Evolutionary conservation across 2,888 invertebrate species (phyloP).

Genomic region (Byasa hedistus): DNA sequence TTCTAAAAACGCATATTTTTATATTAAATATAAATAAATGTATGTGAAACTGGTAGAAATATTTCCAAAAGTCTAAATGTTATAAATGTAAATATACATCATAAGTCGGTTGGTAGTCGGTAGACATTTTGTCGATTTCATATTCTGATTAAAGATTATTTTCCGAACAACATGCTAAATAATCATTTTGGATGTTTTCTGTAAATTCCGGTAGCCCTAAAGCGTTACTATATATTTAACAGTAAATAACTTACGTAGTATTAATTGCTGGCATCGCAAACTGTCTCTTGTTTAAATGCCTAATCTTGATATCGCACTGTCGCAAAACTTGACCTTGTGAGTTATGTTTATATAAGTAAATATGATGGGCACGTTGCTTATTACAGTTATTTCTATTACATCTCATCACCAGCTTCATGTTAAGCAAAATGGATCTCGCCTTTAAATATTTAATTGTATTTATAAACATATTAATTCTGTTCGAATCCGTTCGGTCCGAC

Average conservation of each 20-base stretch:
- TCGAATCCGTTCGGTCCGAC: slow-evolving; percentile 45
- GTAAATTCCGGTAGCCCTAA: too few species aligned
- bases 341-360: slow-evolving; percentile 27
- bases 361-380: background rate
- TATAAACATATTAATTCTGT: slow-evolving; percentile 30
- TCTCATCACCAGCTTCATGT: background rate
- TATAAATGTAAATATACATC: too few species aligned
- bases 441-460: slow-evolving; percentile 18
- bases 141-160: too few species aligned
- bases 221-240: too few species aligned
- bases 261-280: background rate
- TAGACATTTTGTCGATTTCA: too few species aligned
- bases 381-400: slow-evolving; percentile 28
- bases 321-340: slow-evolving; percentile 40
- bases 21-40: too few species aligned
- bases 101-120: too few species aligned
- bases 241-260: background rate
- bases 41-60: too few species aligned
- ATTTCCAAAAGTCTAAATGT: too few species aligned
- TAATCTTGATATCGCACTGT: slow-evolving; percentile 33
- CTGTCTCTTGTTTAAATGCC: slow-evolving; percentile 19
- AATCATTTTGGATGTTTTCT: too few species aligned
- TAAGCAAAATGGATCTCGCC: slow-evolving; percentile 24
- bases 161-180: too few species aligned
- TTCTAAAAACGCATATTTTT: too few species aligned